Evolutionary conservation across 2,888 invertebrate genomes (phyloP).

Genomic region (Ectobius pallidus): DNA sequence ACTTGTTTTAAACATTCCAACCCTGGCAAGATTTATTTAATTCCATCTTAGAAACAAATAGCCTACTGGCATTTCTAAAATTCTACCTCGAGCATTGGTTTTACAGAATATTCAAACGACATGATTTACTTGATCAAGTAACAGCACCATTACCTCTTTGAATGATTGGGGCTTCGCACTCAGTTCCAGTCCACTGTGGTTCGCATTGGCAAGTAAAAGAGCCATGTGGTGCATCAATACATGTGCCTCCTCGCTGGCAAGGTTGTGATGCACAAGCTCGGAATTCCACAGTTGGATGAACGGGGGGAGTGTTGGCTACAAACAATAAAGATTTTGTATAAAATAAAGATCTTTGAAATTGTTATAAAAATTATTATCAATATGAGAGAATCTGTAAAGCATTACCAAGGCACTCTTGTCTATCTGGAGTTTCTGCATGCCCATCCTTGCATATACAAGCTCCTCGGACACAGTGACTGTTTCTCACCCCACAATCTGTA

Average conservation of each 20-base stretch:
- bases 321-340: neutral
- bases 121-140: too few relatives aligned
- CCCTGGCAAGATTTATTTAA: too few relatives aligned
- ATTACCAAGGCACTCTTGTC: constrained; percentile 67
- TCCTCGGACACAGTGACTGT: constrained; percentile 74
- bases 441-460: constrained; percentile 77
- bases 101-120: too few relatives aligned
- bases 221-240: constrained; percentile 72
- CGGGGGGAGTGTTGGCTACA: constrained; percentile 29
- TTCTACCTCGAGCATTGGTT: too few relatives aligned
- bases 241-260: constrained; percentile 78
- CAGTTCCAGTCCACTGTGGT: constrained; percentile 70
- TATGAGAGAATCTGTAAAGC: neutral
- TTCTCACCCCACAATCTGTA: constrained; percentile 70
- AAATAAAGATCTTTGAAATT: too few relatives aligned
- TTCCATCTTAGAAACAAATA: too few relatives aligned
- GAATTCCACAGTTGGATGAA: constrained; percentile 59
- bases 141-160: constrained; percentile 34
- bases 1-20: too few relatives aligned
- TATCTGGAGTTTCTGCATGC: constrained; percentile 66
- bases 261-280: constrained; percentile 75
- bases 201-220: constrained; percentile 77
- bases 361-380: too few relatives aligned
- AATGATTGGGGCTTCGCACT: constrained; percentile 65
- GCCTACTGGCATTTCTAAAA: too few relatives aligned